Conservation (phyloP, 2,113 vertebrate genomes). For the Perognathus longimembris region DNA sequence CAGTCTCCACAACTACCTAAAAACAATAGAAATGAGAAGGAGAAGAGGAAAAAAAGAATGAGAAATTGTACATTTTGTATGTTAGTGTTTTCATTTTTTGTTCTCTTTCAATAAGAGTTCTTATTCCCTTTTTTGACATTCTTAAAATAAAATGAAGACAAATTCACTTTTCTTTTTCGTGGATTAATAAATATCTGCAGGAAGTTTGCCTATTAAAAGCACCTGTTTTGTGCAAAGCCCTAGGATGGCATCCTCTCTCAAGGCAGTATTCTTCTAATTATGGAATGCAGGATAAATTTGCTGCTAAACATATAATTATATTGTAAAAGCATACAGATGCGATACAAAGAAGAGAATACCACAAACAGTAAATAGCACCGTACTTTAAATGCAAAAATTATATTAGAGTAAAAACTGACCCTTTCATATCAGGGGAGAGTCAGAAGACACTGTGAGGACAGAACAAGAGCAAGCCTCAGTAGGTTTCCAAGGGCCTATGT, state of each 20-base stretch:
- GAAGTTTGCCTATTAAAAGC: background rate
- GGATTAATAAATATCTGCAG: background rate
- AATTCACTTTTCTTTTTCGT: background rate
- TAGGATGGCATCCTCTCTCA: background rate
- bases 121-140: background rate
- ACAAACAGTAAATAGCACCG: no score
- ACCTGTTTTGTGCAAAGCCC: background rate
- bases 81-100: background rate
- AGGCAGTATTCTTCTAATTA: background rate
- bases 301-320: background rate
- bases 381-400: background rate
- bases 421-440: background rate
- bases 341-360: background rate
- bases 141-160: background rate
- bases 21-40: no score
- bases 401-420: background rate
- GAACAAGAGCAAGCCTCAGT: background rate
- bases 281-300: background rate
- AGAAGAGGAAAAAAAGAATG: background rate
- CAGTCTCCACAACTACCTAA: no score
- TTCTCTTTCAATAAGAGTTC: background rate
- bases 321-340: no score
- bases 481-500: background rate
- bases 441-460: no score
- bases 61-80: constrained; percentile 12